These are phyloP conservation scores for Marmota flaviventris DNA, from an alignment of 2,113 vertebrate genomes.

Conservation along the genomic window DNA sequence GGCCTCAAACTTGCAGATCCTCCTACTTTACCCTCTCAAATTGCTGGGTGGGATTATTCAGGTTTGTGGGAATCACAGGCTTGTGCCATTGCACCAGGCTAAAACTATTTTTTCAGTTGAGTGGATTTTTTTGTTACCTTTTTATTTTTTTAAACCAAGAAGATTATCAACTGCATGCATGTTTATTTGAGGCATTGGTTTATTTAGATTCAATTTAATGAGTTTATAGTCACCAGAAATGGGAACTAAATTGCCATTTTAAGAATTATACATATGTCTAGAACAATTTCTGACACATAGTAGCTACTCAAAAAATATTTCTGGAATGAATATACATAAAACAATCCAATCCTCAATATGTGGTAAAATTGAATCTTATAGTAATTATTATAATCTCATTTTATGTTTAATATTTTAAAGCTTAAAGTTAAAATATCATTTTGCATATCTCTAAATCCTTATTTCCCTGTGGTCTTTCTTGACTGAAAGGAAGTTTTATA, in stretches of 20 bases:
- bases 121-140: conserved; percentile 40
- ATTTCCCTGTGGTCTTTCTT: neutral
- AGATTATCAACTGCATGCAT: neutral
- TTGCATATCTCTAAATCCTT: neutral
- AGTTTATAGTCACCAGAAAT: conserved; percentile 8
- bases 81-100: neutral
- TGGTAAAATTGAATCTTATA: conserved; percentile 1
- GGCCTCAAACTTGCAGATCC: neutral
- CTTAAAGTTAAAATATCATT: neutral
- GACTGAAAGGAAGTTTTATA: conserved; percentile 15
- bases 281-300: neutral
- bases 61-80: neutral
- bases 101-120: conserved; percentile 39
- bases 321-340: conserved; percentile 20
- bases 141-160: neutral
- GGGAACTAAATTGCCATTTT: neutral
- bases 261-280: conserved; percentile 1
- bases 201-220: conserved; percentile 29
- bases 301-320: conserved; percentile 29
- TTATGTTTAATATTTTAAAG: conserved; percentile 54
- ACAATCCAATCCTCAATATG: neutral
- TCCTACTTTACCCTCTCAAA: neutral
- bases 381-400: neutral
- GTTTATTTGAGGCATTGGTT: conserved; percentile 22
- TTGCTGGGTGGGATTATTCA: neutral